Base-by-base conservation (phyloP, 2,888 invertebrate genomes). In the Candidula unifasciata region DNA sequence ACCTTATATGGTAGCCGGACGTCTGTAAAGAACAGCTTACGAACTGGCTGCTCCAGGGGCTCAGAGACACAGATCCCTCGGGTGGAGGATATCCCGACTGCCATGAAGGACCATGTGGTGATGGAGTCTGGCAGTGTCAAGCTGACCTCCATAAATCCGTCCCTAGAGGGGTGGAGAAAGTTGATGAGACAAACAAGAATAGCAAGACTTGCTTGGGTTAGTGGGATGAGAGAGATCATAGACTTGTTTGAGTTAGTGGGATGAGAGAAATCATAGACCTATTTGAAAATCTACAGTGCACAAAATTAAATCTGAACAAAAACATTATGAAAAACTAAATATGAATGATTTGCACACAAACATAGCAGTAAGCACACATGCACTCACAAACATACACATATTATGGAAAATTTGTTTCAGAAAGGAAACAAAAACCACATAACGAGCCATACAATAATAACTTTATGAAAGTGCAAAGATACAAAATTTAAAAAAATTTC, bases 1-100 rank as follows among this genome's bases (percentile, higher is more conserved):
- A 88, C 90, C 44, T 87, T 89, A 85, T 88, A 89, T 10, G 89
- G 89, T 13, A 89, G 85, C 60, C 88, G 86, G 8, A 90, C 83
- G 37, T 89, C 87, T 24, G 87, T 84, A 68, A 89, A 90, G 84
- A 90, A 89, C 35, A 87, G 86, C 64, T 88, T 86, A 76, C 87
- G 86, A 3, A 86, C 87, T 1, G 71, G 66, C 33, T 89, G 80
- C 27, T 88, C 83, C 6, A 86, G 79, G 1, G 89, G 86, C 5
- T 69, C 68, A 6, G 88, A 87, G 73, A 90, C 85, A 81, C 89
- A 89, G 64, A 89, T 83, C 2, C 89, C 89, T 57, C 87, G 66
- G 2, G 79, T 54, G 10, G 85, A 57, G 2, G 89, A 88, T 37
- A 90, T 52, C 27, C 89, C 87, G 18, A 90, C 78, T 0, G 88